Evolutionary conservation across 2,797 vertebrate genomes (phyloP).

Genomic region (Urocyon cinereoargenteus): DNA sequence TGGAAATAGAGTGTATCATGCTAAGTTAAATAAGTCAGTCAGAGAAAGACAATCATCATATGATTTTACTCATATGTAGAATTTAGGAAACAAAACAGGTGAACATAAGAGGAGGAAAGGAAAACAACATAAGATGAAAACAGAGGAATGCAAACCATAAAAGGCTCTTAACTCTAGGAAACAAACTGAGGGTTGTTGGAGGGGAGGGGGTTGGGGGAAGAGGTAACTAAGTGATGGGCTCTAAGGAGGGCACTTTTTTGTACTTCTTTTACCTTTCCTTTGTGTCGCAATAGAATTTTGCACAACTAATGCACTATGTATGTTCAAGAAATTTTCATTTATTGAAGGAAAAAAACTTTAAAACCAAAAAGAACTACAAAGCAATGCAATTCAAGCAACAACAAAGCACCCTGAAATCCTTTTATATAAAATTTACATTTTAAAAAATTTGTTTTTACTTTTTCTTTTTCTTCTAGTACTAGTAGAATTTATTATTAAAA

Average conservation of each 20-base stretch:
- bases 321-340: not conserved
- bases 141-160: not conserved
- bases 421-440: not conserved
- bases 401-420: not conserved
- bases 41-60: too few species aligned
- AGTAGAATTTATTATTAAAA: not conserved
- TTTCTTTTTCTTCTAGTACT: not conserved
- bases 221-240: not conserved
- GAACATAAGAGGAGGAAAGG: not conserved
- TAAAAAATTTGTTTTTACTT: not conserved
- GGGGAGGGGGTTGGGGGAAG: not conserved
- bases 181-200: not conserved
- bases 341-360: not conserved
- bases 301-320: not conserved
- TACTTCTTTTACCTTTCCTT: not conserved
- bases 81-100: not conserved
- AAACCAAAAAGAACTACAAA: not conserved
- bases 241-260: not conserved
- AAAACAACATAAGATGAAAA: not conserved
- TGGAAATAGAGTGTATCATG: too few species aligned
- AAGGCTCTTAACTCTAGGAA: not conserved
- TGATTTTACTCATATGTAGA: not conserved
- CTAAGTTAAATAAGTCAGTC: too few species aligned
- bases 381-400: not conserved
- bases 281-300: not conserved